Evolutionary conservation across 2,113 vertebrate species (phyloP).

Genomic region (Gnathonemus echidnorhynchus): DNA sequence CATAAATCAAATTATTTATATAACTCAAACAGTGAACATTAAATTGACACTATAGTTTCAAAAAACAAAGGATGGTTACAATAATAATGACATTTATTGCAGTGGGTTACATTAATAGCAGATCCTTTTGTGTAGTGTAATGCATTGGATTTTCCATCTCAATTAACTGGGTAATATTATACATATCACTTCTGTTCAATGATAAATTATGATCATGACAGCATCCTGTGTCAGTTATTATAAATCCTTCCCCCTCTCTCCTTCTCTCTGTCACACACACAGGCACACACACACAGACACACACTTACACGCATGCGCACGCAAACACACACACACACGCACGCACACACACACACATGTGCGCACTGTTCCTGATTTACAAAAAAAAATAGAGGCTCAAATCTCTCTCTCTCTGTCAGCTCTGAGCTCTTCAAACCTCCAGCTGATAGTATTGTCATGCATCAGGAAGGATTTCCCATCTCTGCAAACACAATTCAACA

Average conservation of each 20-base stretch:
- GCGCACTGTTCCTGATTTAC: neutral
- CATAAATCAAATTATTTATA: neutral
- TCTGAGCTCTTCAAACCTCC: neutral
- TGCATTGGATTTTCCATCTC: conserved; percentile 27
- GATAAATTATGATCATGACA: conserved; percentile 23
- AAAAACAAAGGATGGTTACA: neutral
- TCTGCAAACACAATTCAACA: neutral
- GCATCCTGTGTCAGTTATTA: neutral
- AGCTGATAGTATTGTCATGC: neutral
- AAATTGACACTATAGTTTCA: conserved; percentile 4
- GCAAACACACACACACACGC: neutral
- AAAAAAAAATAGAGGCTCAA: neutral
- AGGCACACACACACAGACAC: neutral
- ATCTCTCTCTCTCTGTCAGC: neutral
- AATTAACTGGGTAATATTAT: conserved; percentile 31
- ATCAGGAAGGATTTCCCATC: neutral
- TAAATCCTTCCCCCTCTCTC: neutral
- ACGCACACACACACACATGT: neutral
- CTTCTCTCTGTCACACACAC: neutral
- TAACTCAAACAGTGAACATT: conserved; percentile 12
- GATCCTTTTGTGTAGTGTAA: conserved; percentile 9
- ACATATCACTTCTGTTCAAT: conserved; percentile 16
- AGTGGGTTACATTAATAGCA: conserved; percentile 16
- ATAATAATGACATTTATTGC: neutral
- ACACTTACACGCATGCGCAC: neutral